Base-by-base conservation (phyloP, 2,797 vertebrate species). In the Sebastes elongatus region DNA sequence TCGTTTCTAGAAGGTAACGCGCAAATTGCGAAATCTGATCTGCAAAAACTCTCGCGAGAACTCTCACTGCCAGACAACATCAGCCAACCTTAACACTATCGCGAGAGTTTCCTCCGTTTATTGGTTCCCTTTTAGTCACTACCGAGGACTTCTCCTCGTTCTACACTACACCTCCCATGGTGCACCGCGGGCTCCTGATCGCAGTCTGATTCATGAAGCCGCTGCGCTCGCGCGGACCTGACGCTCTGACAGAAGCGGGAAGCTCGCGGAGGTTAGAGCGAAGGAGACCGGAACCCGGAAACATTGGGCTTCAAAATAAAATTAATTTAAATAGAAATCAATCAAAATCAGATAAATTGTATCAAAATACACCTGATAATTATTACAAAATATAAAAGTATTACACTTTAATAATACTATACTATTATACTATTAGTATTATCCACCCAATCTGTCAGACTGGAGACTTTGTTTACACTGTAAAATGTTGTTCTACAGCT, bases 81-180 rank as follows among this genome's bases (percentile, higher is more conserved):
- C 5, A 42, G 0, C 13, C 6, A 42, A 42, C 14, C 38, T 42
- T 42, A 42, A 42, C 38, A 42, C 5, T 42, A 42, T 42, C 38
- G 38, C 38, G 38, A 42, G 38, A 42, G 38, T 42, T 42, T 42
- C 38, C 38, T 42, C 38, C 14, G 38, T 42, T 42, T 42, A 6
- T 14, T 42, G 38, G 13, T 42, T 42, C 38, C 38, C 38, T 16
- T 16, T 42, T 42, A 42, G 38, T 16, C 38, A 42, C 38, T 42
- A 6, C 38, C 38, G 38, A 42, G 38, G 38, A 42, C 13, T 42
- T 7, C 42, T 49, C 42, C 42, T 49, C 10, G 53, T 53, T 52
- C 5, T 57, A 33, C 2, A 87, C 96, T 95, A 80, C 93, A 91
- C 0, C 69, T 74, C 95, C 96, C 95, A 83, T 52, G 14, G 77